Conservation (phyloP, 2,797 vertebrate genomes). For the Danionella dracula region DNA sequence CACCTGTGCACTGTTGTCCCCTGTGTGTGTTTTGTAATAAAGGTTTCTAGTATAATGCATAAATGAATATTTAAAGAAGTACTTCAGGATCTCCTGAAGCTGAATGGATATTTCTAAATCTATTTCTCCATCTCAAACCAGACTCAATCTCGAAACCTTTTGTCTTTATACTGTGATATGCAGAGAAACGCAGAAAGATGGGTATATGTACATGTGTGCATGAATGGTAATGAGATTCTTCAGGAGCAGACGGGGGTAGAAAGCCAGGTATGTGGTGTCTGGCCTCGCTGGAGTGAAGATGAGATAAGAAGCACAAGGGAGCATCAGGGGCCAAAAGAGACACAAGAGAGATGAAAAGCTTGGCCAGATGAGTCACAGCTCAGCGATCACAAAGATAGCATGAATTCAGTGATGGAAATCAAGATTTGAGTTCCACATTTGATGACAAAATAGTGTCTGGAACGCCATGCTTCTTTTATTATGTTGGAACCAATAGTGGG, state of each 20-base stretch:
- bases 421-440: not conserved
- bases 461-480: too few relatives aligned
- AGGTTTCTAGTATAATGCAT: constrained; percentile 12
- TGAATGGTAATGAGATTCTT: constrained; percentile 69
- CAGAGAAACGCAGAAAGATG: not conserved
- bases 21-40: constrained; percentile 44
- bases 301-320: constrained; percentile 68
- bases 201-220: constrained; percentile 18
- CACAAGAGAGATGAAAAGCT: constrained; percentile 12
- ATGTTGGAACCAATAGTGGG: too few relatives aligned
- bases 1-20: constrained; percentile 52
- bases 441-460: not conserved
- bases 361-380: constrained; percentile 37
- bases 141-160: constrained; percentile 9
- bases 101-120: constrained; percentile 19
- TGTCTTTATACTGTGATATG: constrained; percentile 5
- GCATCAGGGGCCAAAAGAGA: constrained; percentile 1
- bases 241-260: constrained; percentile 70
- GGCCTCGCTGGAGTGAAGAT: constrained; percentile 73
- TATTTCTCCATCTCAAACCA: constrained; percentile 18
- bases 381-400: constrained; percentile 7
- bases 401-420: not conserved
- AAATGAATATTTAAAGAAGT: constrained; percentile 26
- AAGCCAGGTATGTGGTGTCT: constrained; percentile 64
- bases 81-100: not conserved